Evolutionary conservation across 2,797 vertebrate genomes (phyloP).

Genomic region (Sebastes diaconus): DNA sequence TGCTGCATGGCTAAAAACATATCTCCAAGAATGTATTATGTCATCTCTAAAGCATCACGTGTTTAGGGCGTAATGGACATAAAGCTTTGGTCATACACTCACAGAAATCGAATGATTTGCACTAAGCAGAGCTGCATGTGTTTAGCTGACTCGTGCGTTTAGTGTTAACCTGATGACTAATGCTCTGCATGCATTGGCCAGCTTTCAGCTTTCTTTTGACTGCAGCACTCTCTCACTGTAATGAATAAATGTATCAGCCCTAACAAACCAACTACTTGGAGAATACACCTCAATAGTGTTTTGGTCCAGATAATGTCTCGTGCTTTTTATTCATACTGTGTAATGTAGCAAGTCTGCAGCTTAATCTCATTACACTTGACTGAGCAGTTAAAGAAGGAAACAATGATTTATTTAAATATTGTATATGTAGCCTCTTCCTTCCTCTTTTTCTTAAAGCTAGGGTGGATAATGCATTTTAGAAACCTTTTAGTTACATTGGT

Average conservation of each 20-base stretch:
- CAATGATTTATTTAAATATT: background rate
- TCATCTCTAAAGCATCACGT: background rate
- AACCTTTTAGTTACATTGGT: background rate
- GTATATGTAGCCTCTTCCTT: too few species aligned
- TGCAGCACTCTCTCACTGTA: slow-evolving; percentile 6
- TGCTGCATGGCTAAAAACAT: background rate
- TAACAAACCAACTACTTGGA: background rate
- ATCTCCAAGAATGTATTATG: background rate
- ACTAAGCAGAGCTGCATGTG: background rate
- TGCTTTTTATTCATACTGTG: background rate
- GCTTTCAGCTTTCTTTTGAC: slow-evolving; percentile 1
- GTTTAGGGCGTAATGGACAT: background rate
- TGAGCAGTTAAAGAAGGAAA: background rate
- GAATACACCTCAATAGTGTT: background rate
- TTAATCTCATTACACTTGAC: background rate
- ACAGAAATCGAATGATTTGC: background rate
- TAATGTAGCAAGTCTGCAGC: background rate
- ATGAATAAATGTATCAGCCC: slow-evolving; percentile 18
- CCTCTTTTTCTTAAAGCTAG: background rate
- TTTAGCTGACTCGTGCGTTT: slow-evolving; percentile 28
- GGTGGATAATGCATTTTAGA: background rate
- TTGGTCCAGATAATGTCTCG: background rate
- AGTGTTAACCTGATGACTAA: slow-evolving; percentile 22
- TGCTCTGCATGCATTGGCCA: slow-evolving; percentile 6
- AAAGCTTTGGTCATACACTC: background rate